Evolutionary conservation across 2,113 vertebrate genomes (phyloP).

Genomic region (Lepus americanus): DNA sequence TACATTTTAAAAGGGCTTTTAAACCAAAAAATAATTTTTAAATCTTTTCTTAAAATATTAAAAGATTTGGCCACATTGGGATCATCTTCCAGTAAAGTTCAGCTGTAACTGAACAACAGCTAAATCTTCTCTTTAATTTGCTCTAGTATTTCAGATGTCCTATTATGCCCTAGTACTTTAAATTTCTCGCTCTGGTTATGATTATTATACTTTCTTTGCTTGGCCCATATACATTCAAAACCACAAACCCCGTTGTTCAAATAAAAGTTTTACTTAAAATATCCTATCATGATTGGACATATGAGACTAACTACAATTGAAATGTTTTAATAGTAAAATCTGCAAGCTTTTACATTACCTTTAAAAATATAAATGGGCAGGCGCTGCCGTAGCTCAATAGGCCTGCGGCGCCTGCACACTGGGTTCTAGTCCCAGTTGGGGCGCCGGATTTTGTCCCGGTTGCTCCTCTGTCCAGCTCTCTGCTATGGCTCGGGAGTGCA

Average conservation of each 20-base stretch:
- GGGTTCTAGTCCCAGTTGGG: too few species aligned
- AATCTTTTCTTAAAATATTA: not conserved
- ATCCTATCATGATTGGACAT: not conserved
- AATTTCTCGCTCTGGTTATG: not conserved
- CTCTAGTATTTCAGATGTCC: not conserved
- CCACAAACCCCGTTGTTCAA: not conserved
- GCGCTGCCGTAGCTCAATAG: too few species aligned
- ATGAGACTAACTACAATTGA: not conserved
- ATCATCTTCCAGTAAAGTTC: not conserved
- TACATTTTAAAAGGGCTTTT: not conserved
- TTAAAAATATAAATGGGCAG: conserved; percentile 16
- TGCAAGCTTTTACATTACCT: not conserved
- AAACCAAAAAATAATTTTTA: not conserved
- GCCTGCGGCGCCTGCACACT: too few species aligned
- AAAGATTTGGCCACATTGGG: not conserved
- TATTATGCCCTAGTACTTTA: not conserved
- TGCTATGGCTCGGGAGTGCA: too few species aligned
- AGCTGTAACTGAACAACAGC: not conserved
- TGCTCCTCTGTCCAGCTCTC: too few species aligned
- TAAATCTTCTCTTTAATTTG: not conserved
- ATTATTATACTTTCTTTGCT: not conserved
- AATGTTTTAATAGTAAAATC: conserved; percentile 22
- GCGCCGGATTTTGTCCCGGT: too few species aligned
- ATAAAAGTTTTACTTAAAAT: conserved; percentile 4
- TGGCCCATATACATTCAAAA: not conserved